Percentiles rank a stretch among this genome's conserved stretches.
Conservation (phyloP, 2,888 invertebrate genomes). For the Drosophila demipolita region DNA sequence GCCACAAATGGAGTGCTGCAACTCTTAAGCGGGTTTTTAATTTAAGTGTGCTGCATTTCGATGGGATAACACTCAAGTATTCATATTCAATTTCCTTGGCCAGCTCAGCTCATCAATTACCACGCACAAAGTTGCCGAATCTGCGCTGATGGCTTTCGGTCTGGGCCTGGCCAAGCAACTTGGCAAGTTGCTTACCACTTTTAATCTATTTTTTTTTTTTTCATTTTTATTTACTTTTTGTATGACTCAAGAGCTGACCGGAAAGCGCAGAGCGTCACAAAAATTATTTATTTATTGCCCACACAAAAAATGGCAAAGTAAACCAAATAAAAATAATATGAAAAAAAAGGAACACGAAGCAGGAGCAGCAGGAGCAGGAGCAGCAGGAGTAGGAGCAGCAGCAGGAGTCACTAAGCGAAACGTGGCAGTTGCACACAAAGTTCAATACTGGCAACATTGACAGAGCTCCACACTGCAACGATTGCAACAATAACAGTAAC, state of each 20-base stretch:
- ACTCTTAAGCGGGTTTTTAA: slow-evolving; percentile 5
- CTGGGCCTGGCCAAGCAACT: background rate
- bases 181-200: slow-evolving; percentile 5
- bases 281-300: slow-evolving; percentile 69
- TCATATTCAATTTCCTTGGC: slow-evolving; percentile 27
- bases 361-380: background rate
- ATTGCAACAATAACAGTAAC: slow-evolving; percentile 14
- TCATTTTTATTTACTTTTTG: background rate
- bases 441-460: slow-evolving; percentile 31
- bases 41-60: background rate
- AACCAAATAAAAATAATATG: background rate
- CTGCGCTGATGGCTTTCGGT: slow-evolving; percentile 12
- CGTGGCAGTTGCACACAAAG: slow-evolving; percentile 17
- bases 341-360: slow-evolving; percentile 15
- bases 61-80: slow-evolving; percentile 15
- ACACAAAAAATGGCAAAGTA: background rate
- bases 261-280: slow-evolving; percentile 16
- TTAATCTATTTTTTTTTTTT: background rate
- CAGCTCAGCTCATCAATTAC: slow-evolving; percentile 20
- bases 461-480: slow-evolving; percentile 17
- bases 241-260: slow-evolving; percentile 33
- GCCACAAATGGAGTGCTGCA: slow-evolving; percentile 20
- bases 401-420: slow-evolving; percentile 4
- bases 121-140: slow-evolving; percentile 15
- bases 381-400: background rate